Evolutionary conservation across 2,888 invertebrate genomes (phyloP), one percentile per base, ranked within the genome.

Genomic region (Drosophila austrosaltans): DNA sequence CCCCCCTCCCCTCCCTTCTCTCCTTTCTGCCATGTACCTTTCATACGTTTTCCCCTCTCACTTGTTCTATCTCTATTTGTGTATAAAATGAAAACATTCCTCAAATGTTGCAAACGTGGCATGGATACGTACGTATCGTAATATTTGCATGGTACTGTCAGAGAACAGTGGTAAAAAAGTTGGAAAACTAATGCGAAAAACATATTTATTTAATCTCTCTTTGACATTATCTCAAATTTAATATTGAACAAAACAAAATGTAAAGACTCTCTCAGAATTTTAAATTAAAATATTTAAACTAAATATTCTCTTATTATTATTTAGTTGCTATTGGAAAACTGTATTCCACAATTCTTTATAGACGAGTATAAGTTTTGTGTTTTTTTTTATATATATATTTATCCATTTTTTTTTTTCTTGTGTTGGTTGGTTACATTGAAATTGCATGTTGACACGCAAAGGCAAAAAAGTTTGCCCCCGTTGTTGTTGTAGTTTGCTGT

Each of bases 371-470:
- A 66, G 58, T 68, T 58, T 2, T 61, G 48, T 60, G 61, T 57
- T 69, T 63, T 69, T 70, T 44, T 66, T 53, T 63, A 58, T 56
- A 25, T 56, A 53, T 57, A 53, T 30, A 22, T 30, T 58, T 48
- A 39, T 16, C 12, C 40, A 25, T 44, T 22, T 44, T 10, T 25
- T 25, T n/a, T 53, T 65, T 25, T 68, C 67, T 73, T 48, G 20
- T 25, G 48, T 48, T 48, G 12, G 48, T 25, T 74, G 69, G 74
- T 78, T 89, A 90, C 85, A 90, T 78, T 86, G 85, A 90, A 91
- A 92, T 92, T 92, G 92, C 92, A 92, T 92, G 91, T 90, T 90
- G 78, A 82, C 92, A 92, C 91, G 92, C 92, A 91, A 84, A 79
- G 79, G 78, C 59, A 36, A 39, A 20, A 48, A 61, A 42, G 67